Evolutionary conservation across 2,888 invertebrate species (phyloP), one percentile per base, ranked within the genome.

Genomic region (Schizotus pectinicornis): DNA sequence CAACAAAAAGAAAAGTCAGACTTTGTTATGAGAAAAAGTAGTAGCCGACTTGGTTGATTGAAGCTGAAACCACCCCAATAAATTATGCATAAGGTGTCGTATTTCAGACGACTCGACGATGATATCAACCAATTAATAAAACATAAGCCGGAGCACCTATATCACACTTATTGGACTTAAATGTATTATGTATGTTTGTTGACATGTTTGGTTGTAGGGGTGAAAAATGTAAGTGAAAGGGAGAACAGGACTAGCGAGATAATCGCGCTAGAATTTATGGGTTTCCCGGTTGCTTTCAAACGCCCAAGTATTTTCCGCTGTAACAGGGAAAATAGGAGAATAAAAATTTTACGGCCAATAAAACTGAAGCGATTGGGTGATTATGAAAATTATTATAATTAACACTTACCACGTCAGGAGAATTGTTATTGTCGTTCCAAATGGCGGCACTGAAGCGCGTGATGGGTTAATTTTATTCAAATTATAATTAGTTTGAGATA

Each of bases 181-280:
- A 42, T 42, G 42, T 30, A 30, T 42, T 42, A 42, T 42, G 13
- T 30, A 42, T 42, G 6, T 35, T 35, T 9, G 38, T n/a, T n/a
- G 38, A n/a, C 38, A 37, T 11, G 11, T 37, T 37, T 37, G 3
- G 7, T 7, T 11, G 38, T 37, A 36, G 11, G 11, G 11, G 12
- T 12, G 38, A 7, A 37, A 8, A 37, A 9, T 37, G n/a, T 37
- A 37, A 37, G 7, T 37, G 38, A 37, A 37, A 37, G 13, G 7
- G n/a, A 37, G 13, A 35, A 22, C 22, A 22, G 22, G 5, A 22
- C 22, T 22, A 22, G 22, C 22, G 22, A 22, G 22, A 22, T 22
- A 22, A 22, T 22, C 22, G 22, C 22, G 22, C 22, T 22, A 22
- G 22, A 22, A 22, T 22, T 22, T 22, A 22, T 22, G 22, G 22